phyloP scores from a whole-genome alignment of 1,140 invertebrate genomes.

The Tigriopus japonicus region DNA sequence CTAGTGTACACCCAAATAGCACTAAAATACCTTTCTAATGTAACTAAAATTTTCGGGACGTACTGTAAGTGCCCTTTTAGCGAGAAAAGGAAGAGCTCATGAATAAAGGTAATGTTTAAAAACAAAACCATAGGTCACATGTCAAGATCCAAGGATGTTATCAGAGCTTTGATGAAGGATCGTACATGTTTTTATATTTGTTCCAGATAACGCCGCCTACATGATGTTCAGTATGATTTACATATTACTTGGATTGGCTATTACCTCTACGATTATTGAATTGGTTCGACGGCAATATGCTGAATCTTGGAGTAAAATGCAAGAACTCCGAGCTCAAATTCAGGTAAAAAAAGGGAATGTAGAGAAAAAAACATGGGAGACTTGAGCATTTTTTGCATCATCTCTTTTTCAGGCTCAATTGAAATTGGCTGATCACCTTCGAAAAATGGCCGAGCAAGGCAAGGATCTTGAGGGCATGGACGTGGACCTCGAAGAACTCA shows the following conservation, averaged over 20 bases:
- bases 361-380: too few relatives aligned
- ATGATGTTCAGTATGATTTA: slow-evolving; percentile 77
- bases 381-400: not conserved
- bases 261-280: slow-evolving; percentile 88
- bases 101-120: too few relatives aligned
- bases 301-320: slow-evolving; percentile 51
- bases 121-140: too few relatives aligned
- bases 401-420: slow-evolving; percentile 24
- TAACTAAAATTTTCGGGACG: too few relatives aligned
- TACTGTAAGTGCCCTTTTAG: too few relatives aligned
- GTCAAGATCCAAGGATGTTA: too few relatives aligned
- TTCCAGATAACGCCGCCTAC: slow-evolving; percentile 54
- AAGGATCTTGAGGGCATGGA: slow-evolving; percentile 10
- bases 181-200: not conserved
- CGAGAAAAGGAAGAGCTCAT: too few relatives aligned
- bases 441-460: slow-evolving; percentile 4
- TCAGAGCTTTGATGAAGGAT: too few relatives aligned
- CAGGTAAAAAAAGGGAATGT: slow-evolving; percentile 21
- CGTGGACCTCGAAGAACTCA: slow-evolving; percentile 11
- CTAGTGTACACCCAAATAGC: too few relatives aligned
- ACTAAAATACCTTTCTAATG: too few relatives aligned
- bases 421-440: slow-evolving; percentile 8
- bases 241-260: slow-evolving; percentile 73
- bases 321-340: slow-evolving; percentile 27
- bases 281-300: slow-evolving; percentile 62